A percentile compares a stretch with the other conserved stretches of the same genome.
Conservation (phyloP, 2,797 vertebrate genomes). For the Sebastes aleutianus region DNA sequence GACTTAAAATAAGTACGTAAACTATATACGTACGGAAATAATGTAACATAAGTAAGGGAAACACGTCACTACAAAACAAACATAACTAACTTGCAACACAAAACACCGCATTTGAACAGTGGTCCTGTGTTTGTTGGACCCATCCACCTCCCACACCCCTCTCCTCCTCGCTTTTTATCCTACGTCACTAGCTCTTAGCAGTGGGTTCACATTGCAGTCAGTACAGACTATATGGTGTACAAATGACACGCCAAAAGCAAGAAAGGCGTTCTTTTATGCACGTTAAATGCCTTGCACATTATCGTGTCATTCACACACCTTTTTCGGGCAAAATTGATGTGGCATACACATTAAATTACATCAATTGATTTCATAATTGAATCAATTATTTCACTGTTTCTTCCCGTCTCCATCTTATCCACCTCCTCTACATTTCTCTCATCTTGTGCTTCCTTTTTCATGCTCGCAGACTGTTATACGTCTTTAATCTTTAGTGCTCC, state of each 20-base stretch:
- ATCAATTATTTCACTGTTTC: background rate
- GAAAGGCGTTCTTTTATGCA: no score
- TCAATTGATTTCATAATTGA: background rate
- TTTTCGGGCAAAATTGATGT: no score
- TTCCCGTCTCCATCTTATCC: background rate
- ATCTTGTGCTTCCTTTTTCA: background rate
- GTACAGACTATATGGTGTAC: no score
- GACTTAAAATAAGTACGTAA: background rate
- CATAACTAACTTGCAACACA: background rate
- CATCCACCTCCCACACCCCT: background rate
- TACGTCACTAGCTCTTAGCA: no score
- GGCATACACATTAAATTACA: background rate
- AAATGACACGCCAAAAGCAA: no score
- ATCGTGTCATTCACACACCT: no score
- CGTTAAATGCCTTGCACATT: no score
- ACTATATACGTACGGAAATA: background rate
- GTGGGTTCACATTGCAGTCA: no score
- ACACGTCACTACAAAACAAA: background rate
- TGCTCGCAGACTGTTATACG: background rate
- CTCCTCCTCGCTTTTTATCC: no score
- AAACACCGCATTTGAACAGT: background rate
- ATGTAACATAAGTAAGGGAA: background rate
- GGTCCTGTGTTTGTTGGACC: background rate
- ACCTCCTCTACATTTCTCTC: background rate
- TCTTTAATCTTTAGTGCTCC: background rate